Base-by-base conservation (phyloP, 2,113 vertebrate genomes). In the Ia io region DNA sequence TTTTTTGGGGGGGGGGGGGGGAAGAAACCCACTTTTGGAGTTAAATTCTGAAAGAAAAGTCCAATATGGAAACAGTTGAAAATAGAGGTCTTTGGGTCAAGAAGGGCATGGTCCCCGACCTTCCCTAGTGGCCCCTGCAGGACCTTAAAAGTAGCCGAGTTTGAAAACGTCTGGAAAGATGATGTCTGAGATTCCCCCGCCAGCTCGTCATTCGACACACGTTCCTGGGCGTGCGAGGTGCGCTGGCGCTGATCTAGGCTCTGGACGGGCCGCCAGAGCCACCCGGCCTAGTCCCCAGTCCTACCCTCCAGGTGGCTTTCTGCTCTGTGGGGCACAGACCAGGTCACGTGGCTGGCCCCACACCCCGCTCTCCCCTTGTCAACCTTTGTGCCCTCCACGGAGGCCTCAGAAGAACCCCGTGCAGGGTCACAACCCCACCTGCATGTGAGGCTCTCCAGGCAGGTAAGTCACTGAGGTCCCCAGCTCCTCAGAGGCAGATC, bases 41-140 rank as follows among this genome's bases (percentile, higher is more conserved):
- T 63, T 51, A 73, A 47, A 73, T 7, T 91, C 78, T 63, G 69
- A 74, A 92, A 93, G 30, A 37, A 35, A 93, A 95, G 20, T 16
- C 12, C 6, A 32, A 3, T 28, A 14, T 23, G 49, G 4, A n/a
- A 69, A 35, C 5, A 25, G 56, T 35, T 65, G 65, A 70, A 87
- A 35, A 22, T 8, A 22, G 59, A 84, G 30, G 16, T 16, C 23
- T 7, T 40, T 12, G 22, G n/a, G 49, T 14, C 3, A 4, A 16
- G 49, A 0, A 23, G 35, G 22, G 10, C 0, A 0, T 0, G 2
- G 13, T 5, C 44, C 13, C n/a, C 3, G 32, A 4, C 3, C 6
- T 37, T 59, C 44, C 18, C 28, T 23, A 49, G 25, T 5, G 65
- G 22, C 5, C 18, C 14, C 0, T 1, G 16, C 1, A 1, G 5